Percentiles rank a stretch among this genome's conserved stretches.
These are phyloP conservation scores for Sphenopsis melanotis DNA, from an alignment of 2,797 vertebrate genomes.

Conservation along the genomic window DNA sequence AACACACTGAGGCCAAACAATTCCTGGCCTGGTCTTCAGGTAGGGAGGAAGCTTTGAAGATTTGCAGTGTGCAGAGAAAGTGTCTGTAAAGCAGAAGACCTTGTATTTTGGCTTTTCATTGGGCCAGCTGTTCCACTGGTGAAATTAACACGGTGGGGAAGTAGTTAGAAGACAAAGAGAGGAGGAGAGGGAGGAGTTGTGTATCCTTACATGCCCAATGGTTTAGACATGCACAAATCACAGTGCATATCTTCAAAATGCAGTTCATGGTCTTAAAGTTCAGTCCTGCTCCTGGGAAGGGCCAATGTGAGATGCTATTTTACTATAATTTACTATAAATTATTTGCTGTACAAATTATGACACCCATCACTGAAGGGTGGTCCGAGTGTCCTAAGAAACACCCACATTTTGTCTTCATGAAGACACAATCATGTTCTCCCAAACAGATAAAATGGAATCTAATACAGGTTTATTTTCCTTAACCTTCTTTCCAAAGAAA, in stretches of 20 bases:
- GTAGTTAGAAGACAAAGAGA: neutral
- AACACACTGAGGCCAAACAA: rapidly evolving
- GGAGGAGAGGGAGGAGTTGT: neutral
- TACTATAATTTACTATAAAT: neutral
- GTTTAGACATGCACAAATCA: neutral
- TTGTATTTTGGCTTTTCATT: neutral
- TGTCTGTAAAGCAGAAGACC: neutral
- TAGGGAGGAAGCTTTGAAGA: neutral
- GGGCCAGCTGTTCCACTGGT: neutral
- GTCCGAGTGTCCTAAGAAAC: neutral
- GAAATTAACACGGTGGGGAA: neutral
- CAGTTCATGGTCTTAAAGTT: neutral
- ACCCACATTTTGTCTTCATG: neutral
- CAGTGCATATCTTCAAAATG: neutral
- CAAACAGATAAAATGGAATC: neutral
- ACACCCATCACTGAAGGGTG: neutral
- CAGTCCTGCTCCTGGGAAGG: neutral
- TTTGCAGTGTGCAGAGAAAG: neutral
- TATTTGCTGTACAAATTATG: neutral
- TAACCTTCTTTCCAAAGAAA: neutral
- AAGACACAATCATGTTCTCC: neutral
- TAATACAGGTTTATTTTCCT: neutral
- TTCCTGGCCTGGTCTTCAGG: neutral
- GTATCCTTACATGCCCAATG: rapidly evolving
- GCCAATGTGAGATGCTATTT: neutral